Evolutionary conservation across 2,113 vertebrate genomes (phyloP), one percentile per base, ranked within the genome.

Genomic region (Tapirus terrestris): DNA sequence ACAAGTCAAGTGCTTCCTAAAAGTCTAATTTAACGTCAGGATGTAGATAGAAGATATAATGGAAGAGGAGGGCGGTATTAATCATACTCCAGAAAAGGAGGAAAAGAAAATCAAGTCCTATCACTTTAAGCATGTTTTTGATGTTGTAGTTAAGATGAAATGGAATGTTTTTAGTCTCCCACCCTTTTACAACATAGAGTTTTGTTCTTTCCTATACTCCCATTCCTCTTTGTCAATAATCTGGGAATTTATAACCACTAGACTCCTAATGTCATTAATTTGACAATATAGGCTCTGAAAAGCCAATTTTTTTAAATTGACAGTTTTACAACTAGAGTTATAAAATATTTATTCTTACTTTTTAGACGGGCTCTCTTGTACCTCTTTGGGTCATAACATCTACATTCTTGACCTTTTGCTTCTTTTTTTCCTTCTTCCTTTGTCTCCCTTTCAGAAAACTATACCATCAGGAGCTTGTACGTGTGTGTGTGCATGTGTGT

Each of bases 321-420:
- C 16, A 31, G 0, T 61, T 93, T 92, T 73, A 63, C 72, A 67
- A 82, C 14, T 76, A n/a, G 10, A 90, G 25, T 60, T 58, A 48
- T 43, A 75, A 75, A 81, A 81, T 70, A 61, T 61, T 84, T 86
- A 92, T 27, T 96, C 20, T 92, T 48, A 18, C 20, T 87, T 91
- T 96, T 88, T 60, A 89, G 68, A 29, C 75, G 33, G 5, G 2
- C 6, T 53, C 3, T 8, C 25, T 53, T 81, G 11, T 8, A 58
- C 13, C 17, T 88, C 10, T 75, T 91, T 2, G 27, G 61, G 2
- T 33, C 9, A 58, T 25, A 86, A 43, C 20, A 63, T 31, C 53
- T 85, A n/a, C 0, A 61, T 67, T 84, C n/a, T 18, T 51, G 21
- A 89, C 9, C 14, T 70, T 53, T 88, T 45, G 29, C 20, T 53